phyloP scores from a whole-genome alignment of 2,888 invertebrate genomes.

The Pollenia angustigena region DNA sequence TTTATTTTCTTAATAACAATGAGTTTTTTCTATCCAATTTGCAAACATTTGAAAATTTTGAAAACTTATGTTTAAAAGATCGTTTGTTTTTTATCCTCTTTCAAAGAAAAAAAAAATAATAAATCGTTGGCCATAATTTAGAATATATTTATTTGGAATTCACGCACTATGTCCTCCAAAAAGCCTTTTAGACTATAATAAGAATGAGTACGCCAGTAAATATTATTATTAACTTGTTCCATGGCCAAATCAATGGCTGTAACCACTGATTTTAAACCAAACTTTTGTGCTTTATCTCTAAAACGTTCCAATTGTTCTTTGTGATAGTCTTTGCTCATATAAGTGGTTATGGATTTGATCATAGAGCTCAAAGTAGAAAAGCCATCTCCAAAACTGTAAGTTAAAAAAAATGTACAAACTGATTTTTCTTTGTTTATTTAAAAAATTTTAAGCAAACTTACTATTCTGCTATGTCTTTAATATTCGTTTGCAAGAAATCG shows the following conservation, averaged over 20 bases:
- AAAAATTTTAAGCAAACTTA: slow-evolving; percentile 76
- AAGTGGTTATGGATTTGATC: slow-evolving; percentile 85
- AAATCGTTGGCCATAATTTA: slow-evolving; percentile 74
- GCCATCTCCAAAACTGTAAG: slow-evolving; percentile 85
- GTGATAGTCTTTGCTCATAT: slow-evolving; percentile 85
- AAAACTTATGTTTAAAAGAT: slow-evolving; percentile 47
- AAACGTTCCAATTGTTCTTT: slow-evolving; percentile 82
- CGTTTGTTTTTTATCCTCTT: slow-evolving; percentile 24
- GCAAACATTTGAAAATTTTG: slow-evolving; percentile 63
- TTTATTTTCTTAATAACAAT: too few relatives aligned
- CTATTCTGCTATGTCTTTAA: slow-evolving; percentile 84
- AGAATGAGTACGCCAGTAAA: slow-evolving; percentile 83
- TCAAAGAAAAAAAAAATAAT: not conserved
- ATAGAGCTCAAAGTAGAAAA: slow-evolving; percentile 85
- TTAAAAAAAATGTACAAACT: not conserved
- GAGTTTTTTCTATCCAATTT: slow-evolving; percentile 24
- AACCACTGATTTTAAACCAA: slow-evolving; percentile 82
- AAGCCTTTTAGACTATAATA: slow-evolving; percentile 82
- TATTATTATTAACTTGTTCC: slow-evolving; percentile 84
- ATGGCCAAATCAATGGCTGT: slow-evolving; percentile 82
- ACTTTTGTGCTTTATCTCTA: slow-evolving; percentile 79
- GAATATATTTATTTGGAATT: slow-evolving; percentile 83
- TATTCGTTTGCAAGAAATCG: slow-evolving; percentile 85
- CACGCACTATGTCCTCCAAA: slow-evolving; percentile 82
- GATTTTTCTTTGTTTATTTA: not conserved